These are phyloP conservation scores for Carpatolechia fugitivella DNA, from an alignment of 2,888 invertebrate species.

Conservation along the genomic window DNA sequence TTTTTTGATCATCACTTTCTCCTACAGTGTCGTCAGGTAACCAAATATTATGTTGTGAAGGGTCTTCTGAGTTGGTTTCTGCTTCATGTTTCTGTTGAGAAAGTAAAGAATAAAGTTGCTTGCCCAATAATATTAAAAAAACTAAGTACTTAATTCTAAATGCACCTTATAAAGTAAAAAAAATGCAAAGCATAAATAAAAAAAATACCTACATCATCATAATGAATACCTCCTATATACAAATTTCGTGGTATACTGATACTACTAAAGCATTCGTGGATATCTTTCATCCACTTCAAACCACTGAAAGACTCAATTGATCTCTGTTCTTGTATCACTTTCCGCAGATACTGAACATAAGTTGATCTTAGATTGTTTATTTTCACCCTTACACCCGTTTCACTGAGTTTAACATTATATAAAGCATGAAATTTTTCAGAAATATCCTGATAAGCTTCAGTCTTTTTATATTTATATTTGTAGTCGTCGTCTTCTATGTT, in stretches of 20 bases:
- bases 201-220: not conserved
- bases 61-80: constrained; percentile 53
- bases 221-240: not conserved
- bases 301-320: not conserved
- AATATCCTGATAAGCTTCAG: constrained; percentile 38
- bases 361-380: constrained; percentile 73
- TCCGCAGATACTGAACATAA: constrained; percentile 63
- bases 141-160: too few species aligned
- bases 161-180: too few species aligned
- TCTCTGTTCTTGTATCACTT: constrained; percentile 53
- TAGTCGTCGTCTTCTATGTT: constrained; percentile 62
- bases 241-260: constrained; percentile 37
- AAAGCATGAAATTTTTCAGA: not conserved
- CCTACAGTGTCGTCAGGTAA: constrained; percentile 38
- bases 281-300: constrained; percentile 64
- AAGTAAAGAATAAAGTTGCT: too few species aligned
- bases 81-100: constrained; percentile 35
- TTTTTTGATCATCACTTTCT: constrained; percentile 27
- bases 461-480: constrained; percentile 55
- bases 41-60: constrained; percentile 57
- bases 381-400: constrained; percentile 64
- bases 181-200: too few species aligned
- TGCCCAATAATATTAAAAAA: too few species aligned
- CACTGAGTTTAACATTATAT: not conserved
- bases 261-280: constrained; percentile 63